Evolutionary conservation across 2,113 vertebrate genomes (phyloP), one percentile per base, ranked within the genome.

Genomic region (Cephalopterus ornatus): DNA sequence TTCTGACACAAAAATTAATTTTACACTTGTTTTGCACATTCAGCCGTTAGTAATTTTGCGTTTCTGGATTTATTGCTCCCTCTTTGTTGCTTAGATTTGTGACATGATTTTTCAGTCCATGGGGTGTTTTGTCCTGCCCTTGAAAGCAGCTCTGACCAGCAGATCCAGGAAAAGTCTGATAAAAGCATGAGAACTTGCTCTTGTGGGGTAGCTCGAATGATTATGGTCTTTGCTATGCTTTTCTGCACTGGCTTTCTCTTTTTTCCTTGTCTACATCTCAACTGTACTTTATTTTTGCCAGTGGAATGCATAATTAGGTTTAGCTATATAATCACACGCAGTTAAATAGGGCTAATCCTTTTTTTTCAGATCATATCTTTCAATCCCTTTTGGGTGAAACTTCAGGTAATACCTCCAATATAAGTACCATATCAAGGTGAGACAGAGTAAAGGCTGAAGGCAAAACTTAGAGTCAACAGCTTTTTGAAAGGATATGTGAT

Each of bases 401-500:
- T 87, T 82, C 20, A 65, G 77, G 56, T 81, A 63, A 35, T 56
- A 19, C 17, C 24, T 63, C 17, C 76, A 66, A 28, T 73, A 14
- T 35, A 55, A 92, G 42, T 68, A 65, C 16, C 8, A 4, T 44
- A 68, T 55, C 0, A 0, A 93, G 70, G 47, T 55, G 42, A 92
- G 46, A 52, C 6, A 47, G 26, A 50, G 18, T 8, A 53, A 17
- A 12, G 39, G 17, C 71, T 0, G 0, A 53, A 33, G 41, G 39
- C 62, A 79, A 90, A 79, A 27, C 7, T 30, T n/a, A 12, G 1
- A 50, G 15, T 53, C 77, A 85, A 3, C 3, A n/a, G 42, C 47
- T 55, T 44, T 85, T 22, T 59, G 47, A 82, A 55, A 35, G 21
- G 16, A 7, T 53, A 14, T 46, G 44, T 13, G 26, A 5, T 39